Conservation (phyloP, 2,113 vertebrate genomes). For the Junco hyemalis region DNA sequence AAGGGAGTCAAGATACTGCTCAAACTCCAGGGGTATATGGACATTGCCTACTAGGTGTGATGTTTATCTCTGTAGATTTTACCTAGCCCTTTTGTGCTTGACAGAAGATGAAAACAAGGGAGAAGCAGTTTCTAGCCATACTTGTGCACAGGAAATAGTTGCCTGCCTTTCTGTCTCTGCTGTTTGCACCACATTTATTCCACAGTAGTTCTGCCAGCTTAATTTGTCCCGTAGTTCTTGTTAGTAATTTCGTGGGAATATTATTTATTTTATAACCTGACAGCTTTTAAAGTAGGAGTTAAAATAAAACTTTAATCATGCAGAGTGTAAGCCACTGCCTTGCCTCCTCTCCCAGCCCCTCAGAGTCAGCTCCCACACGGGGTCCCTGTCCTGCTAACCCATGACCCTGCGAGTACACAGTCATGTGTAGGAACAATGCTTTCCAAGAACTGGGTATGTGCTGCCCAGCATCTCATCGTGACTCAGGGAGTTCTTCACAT, state of each 20-base stretch:
- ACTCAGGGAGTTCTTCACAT: background rate
- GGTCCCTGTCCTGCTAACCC: background rate
- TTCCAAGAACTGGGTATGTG: background rate
- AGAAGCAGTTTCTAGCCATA: background rate
- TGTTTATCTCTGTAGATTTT: background rate
- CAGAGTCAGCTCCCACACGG: background rate
- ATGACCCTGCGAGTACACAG: accelerated
- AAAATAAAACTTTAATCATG: background rate
- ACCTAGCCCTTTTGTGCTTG: background rate
- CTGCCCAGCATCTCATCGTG: background rate
- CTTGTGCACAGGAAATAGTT: background rate
- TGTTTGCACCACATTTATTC: background rate
- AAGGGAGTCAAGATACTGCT: background rate
- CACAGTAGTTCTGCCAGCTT: background rate
- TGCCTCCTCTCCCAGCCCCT: background rate
- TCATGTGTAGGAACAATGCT: background rate
- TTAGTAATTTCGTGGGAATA: background rate
- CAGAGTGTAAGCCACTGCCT: background rate
- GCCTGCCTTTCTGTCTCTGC: background rate
- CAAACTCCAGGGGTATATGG: background rate
- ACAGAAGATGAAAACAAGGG: background rate
- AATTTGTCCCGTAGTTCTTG: background rate
- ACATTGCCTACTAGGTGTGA: background rate
- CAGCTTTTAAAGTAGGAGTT: background rate
- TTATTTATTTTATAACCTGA: background rate